Evolutionary conservation across 2,888 invertebrate genomes (phyloP).

Genomic region (Lasioglossum figueresi): DNA sequence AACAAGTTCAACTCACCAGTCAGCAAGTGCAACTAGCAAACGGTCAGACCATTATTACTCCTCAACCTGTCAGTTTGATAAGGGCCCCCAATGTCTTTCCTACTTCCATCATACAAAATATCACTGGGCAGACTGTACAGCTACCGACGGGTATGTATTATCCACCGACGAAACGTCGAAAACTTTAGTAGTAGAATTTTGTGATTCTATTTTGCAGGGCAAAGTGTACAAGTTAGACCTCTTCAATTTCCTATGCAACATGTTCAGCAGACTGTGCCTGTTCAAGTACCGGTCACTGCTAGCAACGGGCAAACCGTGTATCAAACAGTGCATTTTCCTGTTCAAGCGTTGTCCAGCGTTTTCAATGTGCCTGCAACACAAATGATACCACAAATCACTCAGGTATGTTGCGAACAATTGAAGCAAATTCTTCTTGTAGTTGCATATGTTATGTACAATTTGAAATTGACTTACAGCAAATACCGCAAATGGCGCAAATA

Average conservation of each 20-base stretch:
- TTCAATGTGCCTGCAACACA: constrained; percentile 89
- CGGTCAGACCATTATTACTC: constrained; percentile 84
- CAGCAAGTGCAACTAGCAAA: constrained; percentile 83
- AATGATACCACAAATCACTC: constrained; percentile 93
- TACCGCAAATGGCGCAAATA: constrained; percentile 91
- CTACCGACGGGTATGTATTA: constrained; percentile 85
- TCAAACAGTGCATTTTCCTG: constrained; percentile 97
- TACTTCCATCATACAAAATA: constrained; percentile 90
- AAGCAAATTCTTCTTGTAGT: not conserved
- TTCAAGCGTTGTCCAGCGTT: constrained; percentile 89
- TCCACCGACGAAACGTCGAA: not conserved
- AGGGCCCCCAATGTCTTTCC: constrained; percentile 89
- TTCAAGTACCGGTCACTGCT: constrained; percentile 94
- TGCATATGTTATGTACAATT: not conserved
- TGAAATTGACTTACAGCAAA: constrained; percentile 84
- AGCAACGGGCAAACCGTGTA: constrained; percentile 96
- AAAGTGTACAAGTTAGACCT: constrained; percentile 89
- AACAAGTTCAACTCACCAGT: constrained; percentile 82
- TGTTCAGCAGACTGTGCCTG: constrained; percentile 91
- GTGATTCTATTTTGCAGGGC: constrained; percentile 84
- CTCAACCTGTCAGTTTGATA: constrained; percentile 86
- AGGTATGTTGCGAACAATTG: constrained; percentile 83
- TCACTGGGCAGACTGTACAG: constrained; percentile 88
- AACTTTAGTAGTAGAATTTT: too few relatives aligned
- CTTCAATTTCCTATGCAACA: constrained; percentile 89